A percentile compares a stretch with the other conserved stretches of the same genome.
Conservation (phyloP, 2,888 invertebrate species). For the Epistrophe eligans region DNA sequence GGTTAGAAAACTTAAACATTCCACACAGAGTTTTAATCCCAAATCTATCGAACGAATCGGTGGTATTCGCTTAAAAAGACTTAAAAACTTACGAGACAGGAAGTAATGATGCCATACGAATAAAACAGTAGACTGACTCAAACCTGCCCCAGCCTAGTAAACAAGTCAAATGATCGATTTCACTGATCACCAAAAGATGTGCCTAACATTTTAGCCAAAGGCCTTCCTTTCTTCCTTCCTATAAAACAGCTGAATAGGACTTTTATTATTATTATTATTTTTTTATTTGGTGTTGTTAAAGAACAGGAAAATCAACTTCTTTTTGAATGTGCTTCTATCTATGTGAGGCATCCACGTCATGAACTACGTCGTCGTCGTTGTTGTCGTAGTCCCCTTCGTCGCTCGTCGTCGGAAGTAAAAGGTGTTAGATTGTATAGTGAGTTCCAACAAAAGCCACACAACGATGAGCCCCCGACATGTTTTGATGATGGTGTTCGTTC, state of each 20-base stretch:
- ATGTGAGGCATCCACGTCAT: slow-evolving; percentile 31
- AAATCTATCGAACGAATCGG: slow-evolving; percentile 5
- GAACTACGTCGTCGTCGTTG: neutral
- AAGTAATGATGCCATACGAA: slow-evolving; percentile 42
- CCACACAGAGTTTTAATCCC: slow-evolving; percentile 33
- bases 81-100: slow-evolving; percentile 52
- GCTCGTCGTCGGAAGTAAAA: slow-evolving; percentile 62
- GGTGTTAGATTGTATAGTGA: slow-evolving; percentile 53
- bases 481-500: neutral
- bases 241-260: neutral
- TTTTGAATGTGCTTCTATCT: slow-evolving; percentile 7
- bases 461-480: slow-evolving; percentile 41
- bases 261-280: neutral
- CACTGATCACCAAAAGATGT: slow-evolving; percentile 70
- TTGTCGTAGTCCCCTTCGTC: neutral
- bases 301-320: slow-evolving; percentile 66
- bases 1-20: slow-evolving; percentile 50
- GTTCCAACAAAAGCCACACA: slow-evolving; percentile 29
- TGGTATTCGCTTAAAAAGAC: slow-evolving; percentile 5
- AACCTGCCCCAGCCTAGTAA: slow-evolving; percentile 38
- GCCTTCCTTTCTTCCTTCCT: slow-evolving; percentile 54
- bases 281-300: neutral
- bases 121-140: slow-evolving; percentile 21
- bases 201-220: slow-evolving; percentile 36
- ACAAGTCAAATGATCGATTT: slow-evolving; percentile 72